Base-by-base conservation (phyloP, 2,113 vertebrate genomes). In the Butastur rufipennis region DNA sequence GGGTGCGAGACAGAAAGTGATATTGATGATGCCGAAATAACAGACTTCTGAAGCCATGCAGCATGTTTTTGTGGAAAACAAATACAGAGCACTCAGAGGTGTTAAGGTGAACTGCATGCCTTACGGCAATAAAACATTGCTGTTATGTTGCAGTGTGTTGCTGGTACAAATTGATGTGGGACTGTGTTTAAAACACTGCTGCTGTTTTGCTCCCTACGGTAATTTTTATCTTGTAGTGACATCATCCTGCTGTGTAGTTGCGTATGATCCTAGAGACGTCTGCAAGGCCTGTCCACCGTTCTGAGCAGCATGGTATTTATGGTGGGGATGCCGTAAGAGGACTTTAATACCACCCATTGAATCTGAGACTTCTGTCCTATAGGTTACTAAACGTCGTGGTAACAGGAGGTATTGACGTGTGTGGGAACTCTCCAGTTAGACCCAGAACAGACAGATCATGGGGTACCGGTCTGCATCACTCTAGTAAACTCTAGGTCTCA, bases 1-100 rank as follows among this genome's bases (percentile, higher is more conserved):
- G 89, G 26, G 67, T 48, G 65, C 6, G 20, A 84, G 91, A 90
- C 90, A 94, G 66, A 81, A 89, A 97, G 88, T 81, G 81, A 68
- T 91, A 84, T 87, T 90, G 94, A 91, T 88, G 84, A n/a, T 91
- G 52, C 68, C 5, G 2, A 79, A 90, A 52, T 45, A 93, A 72
- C 40, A 68, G 70, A 42, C 63, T 89, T 82, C 52, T 83, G 71
- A 86, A 40, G 48, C 43, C 8, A 1, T 34, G 55, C 34, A 26
- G 23, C 3, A 0, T 78, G 31, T 68, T 83, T 87, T 75, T 58
- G 31, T 84, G 75, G 68, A 48, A 84, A 79, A 88, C 66, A 91
- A 87, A 88, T 62, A 43, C 27, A 16, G 13, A 59, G 77, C 45
- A 47, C 65, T 91, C 40, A 21, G 75, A 91, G 81, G 78, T 67